Base-by-base conservation (phyloP, 2,113 vertebrate species). In the Capricornis sumatraensis region DNA sequence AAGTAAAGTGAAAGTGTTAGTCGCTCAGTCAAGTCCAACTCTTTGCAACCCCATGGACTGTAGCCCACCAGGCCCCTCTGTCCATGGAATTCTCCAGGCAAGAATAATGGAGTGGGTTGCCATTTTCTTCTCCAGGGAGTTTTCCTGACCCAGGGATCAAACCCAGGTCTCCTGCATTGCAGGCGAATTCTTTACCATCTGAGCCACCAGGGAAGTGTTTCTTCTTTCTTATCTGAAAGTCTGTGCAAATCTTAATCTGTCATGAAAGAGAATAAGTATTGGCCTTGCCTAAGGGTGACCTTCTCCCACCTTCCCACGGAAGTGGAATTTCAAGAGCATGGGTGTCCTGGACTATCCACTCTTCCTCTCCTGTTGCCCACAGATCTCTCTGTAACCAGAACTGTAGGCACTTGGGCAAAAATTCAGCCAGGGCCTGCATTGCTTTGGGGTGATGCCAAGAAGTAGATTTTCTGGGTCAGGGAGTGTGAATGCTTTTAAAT, bases 391-490 rank as follows among this genome's bases (percentile, higher is more conserved):
- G 87, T 76, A 88, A 91, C 93, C 71, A 94, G 67, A 62, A 92
- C 74, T 85, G n/a, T 47, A 87, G 89, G 62, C 60, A 36, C 62
- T 87, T 78, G 74, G 57, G 57, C 89, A 53, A 82, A 82, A 96
- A 95, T 57, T 71, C 92, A 93, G 58, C 76, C 60, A 78, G 93
- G 57, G 76, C 84, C 91, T 93, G 50, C 27, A 85, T 91, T 96
- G 91, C 60, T 88, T 96, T 94, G 94, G 87, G 74, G 74, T 87
- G 74, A 95, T 88, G 94, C 96, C 96, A 98, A 92, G 62, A 95
- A 96, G 76, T 62, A 33, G 81, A 95, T 96, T 97, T 97, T 97
- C 94, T 93, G 86, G 94, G 98, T 97, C 95, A 97, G n/a, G 86
- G 84, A 45, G 28, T 97, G 81, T 81, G 92, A 97, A 88, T 62